A percentile compares a stretch with the other conserved stretches of the same genome.
These are phyloP conservation scores for Synergus laeviventris DNA, from an alignment of 2,888 invertebrate genomes.

Conservation along the genomic window DNA sequence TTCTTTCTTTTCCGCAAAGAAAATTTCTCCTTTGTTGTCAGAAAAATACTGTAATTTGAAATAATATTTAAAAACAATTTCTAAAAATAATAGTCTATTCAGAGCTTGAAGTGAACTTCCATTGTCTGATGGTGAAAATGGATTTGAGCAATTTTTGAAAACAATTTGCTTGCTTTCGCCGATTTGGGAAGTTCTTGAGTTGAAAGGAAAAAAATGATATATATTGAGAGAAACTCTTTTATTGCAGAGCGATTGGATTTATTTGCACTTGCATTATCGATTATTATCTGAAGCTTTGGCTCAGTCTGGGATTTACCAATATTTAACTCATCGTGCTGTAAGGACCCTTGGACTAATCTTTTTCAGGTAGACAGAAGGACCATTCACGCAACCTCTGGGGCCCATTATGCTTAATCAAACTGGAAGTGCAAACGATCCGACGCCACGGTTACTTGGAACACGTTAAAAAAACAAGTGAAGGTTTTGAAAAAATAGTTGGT, in stretches of 20 bases:
- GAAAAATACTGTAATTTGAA: background rate
- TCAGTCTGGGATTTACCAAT: background rate
- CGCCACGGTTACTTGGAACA: background rate
- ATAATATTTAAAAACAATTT: background rate
- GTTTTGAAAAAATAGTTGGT: background rate
- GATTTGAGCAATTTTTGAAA: background rate
- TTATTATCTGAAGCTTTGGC: background rate
- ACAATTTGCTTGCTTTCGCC: background rate
- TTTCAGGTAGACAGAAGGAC: conserved; percentile 25
- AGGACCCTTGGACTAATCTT: conserved; percentile 11
- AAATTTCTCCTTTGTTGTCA: background rate
- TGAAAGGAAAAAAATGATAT: background rate
- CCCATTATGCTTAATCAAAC: conserved; percentile 9
- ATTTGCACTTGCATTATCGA: background rate
- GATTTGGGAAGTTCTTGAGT: background rate
- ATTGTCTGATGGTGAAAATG: no score
- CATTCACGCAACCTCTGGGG: conserved; percentile 5
- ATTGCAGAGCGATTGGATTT: background rate
- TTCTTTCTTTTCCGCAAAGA: background rate
- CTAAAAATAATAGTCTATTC: no score
- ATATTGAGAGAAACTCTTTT: background rate
- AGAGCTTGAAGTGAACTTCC: no score
- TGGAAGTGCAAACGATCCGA: conserved; percentile 14
- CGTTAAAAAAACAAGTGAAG: conserved; percentile 15
- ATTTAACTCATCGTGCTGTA: background rate